Conservation (phyloP, 2,113 vertebrate genomes). For the Porphyrio hochstetteri region DNA sequence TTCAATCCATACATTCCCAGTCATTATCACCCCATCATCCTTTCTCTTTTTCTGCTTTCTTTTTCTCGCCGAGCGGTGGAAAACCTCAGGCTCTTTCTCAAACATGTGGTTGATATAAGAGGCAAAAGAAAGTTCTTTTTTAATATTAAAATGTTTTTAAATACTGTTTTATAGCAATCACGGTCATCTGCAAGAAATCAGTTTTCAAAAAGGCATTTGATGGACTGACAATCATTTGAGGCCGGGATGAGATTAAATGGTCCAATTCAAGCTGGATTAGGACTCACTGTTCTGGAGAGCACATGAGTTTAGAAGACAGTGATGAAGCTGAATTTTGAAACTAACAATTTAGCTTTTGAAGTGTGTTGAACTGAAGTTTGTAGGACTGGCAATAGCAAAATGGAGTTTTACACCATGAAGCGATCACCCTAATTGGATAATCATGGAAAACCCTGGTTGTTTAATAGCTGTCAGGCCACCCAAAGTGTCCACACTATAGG, state of each 20-base stretch:
- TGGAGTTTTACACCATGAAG: neutral
- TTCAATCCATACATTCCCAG: slow-evolving; percentile 47
- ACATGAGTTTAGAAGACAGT: slow-evolving; percentile 4
- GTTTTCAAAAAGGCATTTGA: slow-evolving; percentile 49
- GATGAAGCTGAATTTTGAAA: slow-evolving; percentile 7
- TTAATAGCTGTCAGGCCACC: neutral
- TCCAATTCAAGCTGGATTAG: neutral
- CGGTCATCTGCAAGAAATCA: slow-evolving; percentile 62
- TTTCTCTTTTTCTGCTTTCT: slow-evolving; percentile 15
- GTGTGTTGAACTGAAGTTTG: neutral
- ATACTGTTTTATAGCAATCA: slow-evolving; percentile 23
- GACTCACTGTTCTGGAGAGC: slow-evolving; percentile 20
- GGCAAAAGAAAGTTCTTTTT: slow-evolving; percentile 34
- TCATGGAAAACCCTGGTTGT: neutral
- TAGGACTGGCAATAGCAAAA: neutral
- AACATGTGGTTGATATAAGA: slow-evolving; percentile 65
- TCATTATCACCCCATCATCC: slow-evolving; percentile 63
- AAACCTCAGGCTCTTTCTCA: slow-evolving; percentile 44
- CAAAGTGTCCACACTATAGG: neutral
- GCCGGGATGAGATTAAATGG: neutral
- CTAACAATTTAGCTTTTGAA: slow-evolving; percentile 16
- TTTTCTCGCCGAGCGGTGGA: slow-evolving; percentile 52
- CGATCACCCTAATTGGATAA: neutral
- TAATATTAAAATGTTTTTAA: slow-evolving; percentile 51
- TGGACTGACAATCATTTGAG: slow-evolving; percentile 48